These are phyloP conservation scores for Rhynchophorus ferrugineus DNA, from an alignment of 1,140 invertebrate genomes.

Conservation along the genomic window DNA sequence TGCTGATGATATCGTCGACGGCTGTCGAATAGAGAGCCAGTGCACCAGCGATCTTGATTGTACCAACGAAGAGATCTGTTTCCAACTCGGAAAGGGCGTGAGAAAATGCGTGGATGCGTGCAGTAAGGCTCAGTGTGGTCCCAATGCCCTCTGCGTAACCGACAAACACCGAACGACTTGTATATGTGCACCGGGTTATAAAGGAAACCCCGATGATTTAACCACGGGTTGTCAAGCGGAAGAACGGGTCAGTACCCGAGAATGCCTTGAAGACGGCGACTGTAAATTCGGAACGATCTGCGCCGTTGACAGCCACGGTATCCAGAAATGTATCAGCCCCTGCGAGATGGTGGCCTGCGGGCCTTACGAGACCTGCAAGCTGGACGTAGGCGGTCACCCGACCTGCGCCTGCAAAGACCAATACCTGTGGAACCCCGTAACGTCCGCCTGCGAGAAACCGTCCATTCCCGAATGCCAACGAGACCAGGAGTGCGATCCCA, in stretches of 20 bases:
- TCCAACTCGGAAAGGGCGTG: slow-evolving; percentile 65
- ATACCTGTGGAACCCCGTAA: slow-evolving; percentile 75
- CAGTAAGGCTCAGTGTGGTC: slow-evolving; percentile 79
- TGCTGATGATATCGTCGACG: slow-evolving; percentile 58
- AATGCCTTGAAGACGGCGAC: slow-evolving; percentile 63
- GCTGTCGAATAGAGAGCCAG: slow-evolving; percentile 63
- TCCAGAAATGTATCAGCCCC: slow-evolving; percentile 63
- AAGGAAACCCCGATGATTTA: slow-evolving; percentile 71
- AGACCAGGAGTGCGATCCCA: slow-evolving; percentile 62
- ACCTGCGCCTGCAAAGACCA: slow-evolving; percentile 68
- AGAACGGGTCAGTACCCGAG: slow-evolving; percentile 46
- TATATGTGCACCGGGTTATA: slow-evolving; percentile 71
- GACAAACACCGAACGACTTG: slow-evolving; percentile 77
- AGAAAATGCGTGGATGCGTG: slow-evolving; percentile 81
- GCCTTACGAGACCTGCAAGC: slow-evolving; percentile 68
- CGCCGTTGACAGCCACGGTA: slow-evolving; percentile 48
- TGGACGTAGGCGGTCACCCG: slow-evolving; percentile 56
- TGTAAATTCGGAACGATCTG: slow-evolving; percentile 60
- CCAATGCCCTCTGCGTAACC: slow-evolving; percentile 78
- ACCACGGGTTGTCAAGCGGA: slow-evolving; percentile 66
- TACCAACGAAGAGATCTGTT: slow-evolving; percentile 73
- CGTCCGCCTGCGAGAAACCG: slow-evolving; percentile 73
- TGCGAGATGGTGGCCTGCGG: slow-evolving; percentile 73
- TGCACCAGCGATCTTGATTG: slow-evolving; percentile 76
- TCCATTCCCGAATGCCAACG: slow-evolving; percentile 69